These are phyloP conservation scores for Esperia sulphurella DNA, from an alignment of 2,888 invertebrate species.

Conservation along the genomic window DNA sequence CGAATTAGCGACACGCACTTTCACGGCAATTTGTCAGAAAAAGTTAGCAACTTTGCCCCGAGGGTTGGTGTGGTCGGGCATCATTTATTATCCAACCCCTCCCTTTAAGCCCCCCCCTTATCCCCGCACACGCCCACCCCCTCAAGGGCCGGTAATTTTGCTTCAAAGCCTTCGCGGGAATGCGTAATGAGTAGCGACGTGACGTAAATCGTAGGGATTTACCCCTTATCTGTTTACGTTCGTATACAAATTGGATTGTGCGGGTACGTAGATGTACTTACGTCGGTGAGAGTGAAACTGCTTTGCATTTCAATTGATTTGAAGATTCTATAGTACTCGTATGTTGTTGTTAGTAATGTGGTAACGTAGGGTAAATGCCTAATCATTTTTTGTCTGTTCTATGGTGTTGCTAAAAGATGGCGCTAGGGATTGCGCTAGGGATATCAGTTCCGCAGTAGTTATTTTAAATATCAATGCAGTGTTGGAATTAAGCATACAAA, in stretches of 20 bases:
- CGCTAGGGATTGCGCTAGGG: too few species aligned
- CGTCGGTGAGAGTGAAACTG: too few species aligned
- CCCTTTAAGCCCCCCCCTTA: constrained; percentile 18
- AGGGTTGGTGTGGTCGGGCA: constrained; percentile 31
- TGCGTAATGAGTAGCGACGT: constrained; percentile 70
- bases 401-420: too few species aligned
- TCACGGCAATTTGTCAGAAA: constrained; percentile 75
- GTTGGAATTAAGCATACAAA: too few species aligned
- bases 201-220: constrained; percentile 67
- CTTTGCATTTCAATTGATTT: too few species aligned
- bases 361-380: too few species aligned
- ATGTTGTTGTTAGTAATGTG: neutral
- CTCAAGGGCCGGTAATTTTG: constrained; percentile 72
- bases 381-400: too few species aligned
- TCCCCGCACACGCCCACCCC: constrained; percentile 25
- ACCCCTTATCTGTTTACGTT: constrained; percentile 39
- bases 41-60: constrained; percentile 67
- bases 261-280: neutral
- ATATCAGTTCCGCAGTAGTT: too few species aligned
- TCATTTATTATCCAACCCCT: constrained; percentile 65
- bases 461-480: too few species aligned
- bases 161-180: constrained; percentile 73
- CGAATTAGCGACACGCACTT: constrained; percentile 58
- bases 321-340: neutral
- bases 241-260: constrained; percentile 12